Evolutionary conservation across 2,888 invertebrate genomes (phyloP).

Genomic region (Bedellia somnulentella): DNA sequence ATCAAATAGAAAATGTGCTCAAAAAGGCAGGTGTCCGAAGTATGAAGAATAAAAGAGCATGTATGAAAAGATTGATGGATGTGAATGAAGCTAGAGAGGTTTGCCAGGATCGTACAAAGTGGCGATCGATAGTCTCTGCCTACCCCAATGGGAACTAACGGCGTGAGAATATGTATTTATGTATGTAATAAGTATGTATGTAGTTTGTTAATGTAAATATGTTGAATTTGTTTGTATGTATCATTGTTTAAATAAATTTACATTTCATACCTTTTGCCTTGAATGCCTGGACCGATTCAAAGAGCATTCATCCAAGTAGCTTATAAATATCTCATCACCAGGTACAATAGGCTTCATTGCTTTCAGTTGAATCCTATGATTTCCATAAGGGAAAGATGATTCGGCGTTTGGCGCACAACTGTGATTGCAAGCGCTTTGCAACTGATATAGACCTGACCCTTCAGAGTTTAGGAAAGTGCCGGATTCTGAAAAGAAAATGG

Average conservation of each 20-base stretch:
- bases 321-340: constrained; percentile 88
- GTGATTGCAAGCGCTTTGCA: constrained; percentile 92
- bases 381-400: constrained; percentile 80
- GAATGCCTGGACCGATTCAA: constrained; percentile 81
- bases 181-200: too few species aligned
- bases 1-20: too few species aligned
- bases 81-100: too few species aligned
- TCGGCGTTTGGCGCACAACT: constrained; percentile 89
- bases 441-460: constrained; percentile 82
- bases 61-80: too few species aligned
- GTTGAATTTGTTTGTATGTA: too few species aligned
- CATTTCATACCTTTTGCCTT: constrained; percentile 74
- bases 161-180: too few species aligned
- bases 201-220: not conserved
- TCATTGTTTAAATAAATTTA: too few species aligned
- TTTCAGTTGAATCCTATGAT: constrained; percentile 72
- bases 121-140: too few species aligned
- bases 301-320: constrained; percentile 87
- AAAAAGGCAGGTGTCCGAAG: too few species aligned
- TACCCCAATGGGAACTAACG: too few species aligned
- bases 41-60: too few species aligned
- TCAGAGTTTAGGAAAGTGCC: constrained; percentile 88
- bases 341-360: constrained; percentile 71
- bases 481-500: constrained; percentile 37
- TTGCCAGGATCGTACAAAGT: too few species aligned